A percentile compares a stretch with the other conserved stretches of the same genome.
phyloP scores from a whole-genome alignment of 1,140 invertebrate species.

The Arion vulgaris region DNA sequence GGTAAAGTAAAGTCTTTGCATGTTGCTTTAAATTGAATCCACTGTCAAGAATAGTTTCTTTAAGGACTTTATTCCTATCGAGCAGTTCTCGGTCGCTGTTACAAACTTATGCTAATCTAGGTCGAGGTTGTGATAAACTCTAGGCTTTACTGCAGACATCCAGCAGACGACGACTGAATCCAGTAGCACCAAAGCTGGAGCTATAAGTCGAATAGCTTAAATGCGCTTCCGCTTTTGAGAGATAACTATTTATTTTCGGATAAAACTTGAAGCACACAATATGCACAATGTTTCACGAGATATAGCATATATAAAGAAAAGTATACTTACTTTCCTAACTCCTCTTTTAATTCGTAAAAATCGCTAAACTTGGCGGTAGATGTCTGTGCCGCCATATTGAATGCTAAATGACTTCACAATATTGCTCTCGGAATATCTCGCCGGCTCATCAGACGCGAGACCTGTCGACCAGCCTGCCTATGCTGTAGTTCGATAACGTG shows the following conservation, averaged over 20 bases:
- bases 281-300: not conserved
- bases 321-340: conserved; percentile 97
- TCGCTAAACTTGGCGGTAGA: conserved; percentile 87
- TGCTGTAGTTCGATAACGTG: not conserved
- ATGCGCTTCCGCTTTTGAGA: not conserved
- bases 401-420: conserved; percentile 64
- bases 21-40: too few relatives aligned
- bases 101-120: not conserved
- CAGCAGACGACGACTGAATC: conserved; percentile 1
- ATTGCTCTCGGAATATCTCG: conserved; percentile 62
- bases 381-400: conserved; percentile 71
- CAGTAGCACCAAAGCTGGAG: not conserved
- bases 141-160: not conserved
- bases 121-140: not conserved
- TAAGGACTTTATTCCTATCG: too few relatives aligned
- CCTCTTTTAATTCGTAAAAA: conserved; percentile 99
- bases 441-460: conserved; percentile 35
- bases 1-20: too few relatives aligned
- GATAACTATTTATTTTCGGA: not conserved
- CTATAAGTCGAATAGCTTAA: not conserved
- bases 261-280: not conserved
- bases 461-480: not conserved
- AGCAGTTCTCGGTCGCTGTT: too few relatives aligned
- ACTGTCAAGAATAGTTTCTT: too few relatives aligned
- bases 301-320: conserved; percentile 24